Evolutionary conservation across 2,797 vertebrate genomes (phyloP), one percentile per base, ranked within the genome.

Genomic region (Fundulus diaphanus): DNA sequence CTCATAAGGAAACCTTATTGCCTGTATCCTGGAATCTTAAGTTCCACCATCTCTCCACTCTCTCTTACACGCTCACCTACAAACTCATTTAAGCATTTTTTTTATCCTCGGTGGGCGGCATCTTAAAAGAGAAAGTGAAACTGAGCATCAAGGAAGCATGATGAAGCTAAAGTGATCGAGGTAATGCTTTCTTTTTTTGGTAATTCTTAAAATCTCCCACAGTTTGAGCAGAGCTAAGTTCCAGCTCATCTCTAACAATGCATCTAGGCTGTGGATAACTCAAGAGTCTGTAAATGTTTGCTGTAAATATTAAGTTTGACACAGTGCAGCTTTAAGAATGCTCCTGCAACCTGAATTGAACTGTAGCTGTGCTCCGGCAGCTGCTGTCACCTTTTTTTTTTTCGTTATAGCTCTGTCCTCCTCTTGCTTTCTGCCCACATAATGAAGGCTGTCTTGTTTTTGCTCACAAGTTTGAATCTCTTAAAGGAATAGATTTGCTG

Each of bases 121-220:
- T 52, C 69, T 68, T 73, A 57, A 86, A 94, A 95, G 49, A 84
- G 95, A 95, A 96, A 96, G 93, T 93, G 94, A 96, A 96, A 96
- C 78, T 88, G 27, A 8, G 31, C 7, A 27, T 3, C 37, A 68
- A 59, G 74, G 82, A 77, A 80, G 81, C 37, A 77, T 89, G 87
- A 88, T 79, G 77, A 88, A 81, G 91, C 90, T 73, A n/a, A 85
- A 85, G 74, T 82, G 78, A 93, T 1, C 18, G 42, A 87, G 91
- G 88, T 92, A 88, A 87, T 72, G 2, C 61, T 42, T 42, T 68
- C 57, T 65, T 80, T 74, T 40, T 65, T 7, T n/a, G n/a, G 48
- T 1, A 67, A 63, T 70, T 7, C 9, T 69, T 1, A 31, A 7
- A 24, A 77, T 31, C 46, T 65, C 11, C 8, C 0, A 12, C 33